A percentile compares a stretch with the other conserved stretches of the same genome.
Evolutionary conservation across 2,888 invertebrate species (phyloP).

Genomic region (Pandemis cinnamomeana): DNA sequence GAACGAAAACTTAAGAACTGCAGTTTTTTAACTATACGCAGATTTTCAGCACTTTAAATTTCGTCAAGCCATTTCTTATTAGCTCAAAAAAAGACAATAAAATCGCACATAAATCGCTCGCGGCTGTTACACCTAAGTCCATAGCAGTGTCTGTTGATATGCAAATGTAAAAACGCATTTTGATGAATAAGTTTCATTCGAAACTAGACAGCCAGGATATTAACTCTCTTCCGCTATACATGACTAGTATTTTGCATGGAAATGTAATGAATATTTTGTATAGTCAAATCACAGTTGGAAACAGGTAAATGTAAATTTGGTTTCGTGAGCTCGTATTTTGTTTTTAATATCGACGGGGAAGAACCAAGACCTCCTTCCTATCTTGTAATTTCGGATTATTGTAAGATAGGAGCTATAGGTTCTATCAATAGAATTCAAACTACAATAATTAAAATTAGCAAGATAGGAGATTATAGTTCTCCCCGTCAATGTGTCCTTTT

Average conservation of each 20-base stretch:
- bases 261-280: constrained; percentile 19
- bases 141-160: constrained; percentile 47
- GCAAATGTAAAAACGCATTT: constrained; percentile 52
- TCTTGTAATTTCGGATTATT: too few relatives aligned
- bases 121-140: not conserved
- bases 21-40: too few relatives aligned
- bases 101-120: not conserved
- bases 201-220: constrained; percentile 60
- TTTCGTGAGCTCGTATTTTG: not conserved
- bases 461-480: too few relatives aligned
- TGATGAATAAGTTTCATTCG: constrained; percentile 59
- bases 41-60: too few relatives aligned
- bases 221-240: constrained; percentile 37
- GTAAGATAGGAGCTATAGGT: too few relatives aligned
- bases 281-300: constrained; percentile 11
- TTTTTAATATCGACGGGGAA: too few relatives aligned
- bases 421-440: too few relatives aligned
- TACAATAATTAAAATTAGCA: too few relatives aligned
- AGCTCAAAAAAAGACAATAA: not conserved
- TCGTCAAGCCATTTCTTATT: too few relatives aligned
- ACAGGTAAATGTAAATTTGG: constrained; percentile 15
- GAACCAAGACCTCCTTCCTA: too few relatives aligned
- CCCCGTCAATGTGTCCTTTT: too few relatives aligned
- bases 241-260: constrained; percentile 19
- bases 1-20: too few relatives aligned